phyloP scores from a whole-genome alignment of 2,888 invertebrate species.

The Stenotaenia linearis region DNA sequence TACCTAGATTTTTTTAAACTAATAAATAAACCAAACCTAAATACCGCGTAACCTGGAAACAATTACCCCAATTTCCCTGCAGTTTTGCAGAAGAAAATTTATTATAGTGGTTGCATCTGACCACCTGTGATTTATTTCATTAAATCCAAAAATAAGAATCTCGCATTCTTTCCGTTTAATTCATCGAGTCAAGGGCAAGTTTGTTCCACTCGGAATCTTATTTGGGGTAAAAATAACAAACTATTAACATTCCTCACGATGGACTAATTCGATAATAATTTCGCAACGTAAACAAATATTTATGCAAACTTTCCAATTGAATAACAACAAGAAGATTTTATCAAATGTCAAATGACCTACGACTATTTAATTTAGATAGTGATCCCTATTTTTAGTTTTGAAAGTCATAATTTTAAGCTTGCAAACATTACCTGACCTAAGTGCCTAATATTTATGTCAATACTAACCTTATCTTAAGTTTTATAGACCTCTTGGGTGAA shows the following conservation, averaged over 20 bases:
- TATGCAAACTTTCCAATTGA: not conserved
- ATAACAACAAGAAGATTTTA: no score
- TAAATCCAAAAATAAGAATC: not conserved
- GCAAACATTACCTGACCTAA: not conserved
- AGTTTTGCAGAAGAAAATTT: no score
- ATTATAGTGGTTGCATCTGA: no score
- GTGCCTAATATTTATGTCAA: not conserved
- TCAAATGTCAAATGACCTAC: no score
- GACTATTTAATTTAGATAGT: not conserved
- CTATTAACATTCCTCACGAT: conserved; percentile 3
- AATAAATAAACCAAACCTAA: not conserved
- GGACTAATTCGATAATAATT: not conserved
- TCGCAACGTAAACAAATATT: not conserved
- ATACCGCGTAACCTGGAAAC: not conserved
- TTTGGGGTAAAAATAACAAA: not conserved
- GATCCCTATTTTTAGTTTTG: not conserved
- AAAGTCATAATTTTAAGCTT: not conserved
- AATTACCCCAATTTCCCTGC: not conserved
- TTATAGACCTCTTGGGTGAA: conserved; percentile 5
- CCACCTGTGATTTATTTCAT: no score
- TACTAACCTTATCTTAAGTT: conserved; percentile 1
- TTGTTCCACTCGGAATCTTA: not conserved
- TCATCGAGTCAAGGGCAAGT: not conserved
- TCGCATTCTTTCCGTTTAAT: not conserved
- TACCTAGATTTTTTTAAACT: not conserved